phyloP scores from a whole-genome alignment of 1,140 invertebrate genomes.

The Zaprionus capensis region DNA sequence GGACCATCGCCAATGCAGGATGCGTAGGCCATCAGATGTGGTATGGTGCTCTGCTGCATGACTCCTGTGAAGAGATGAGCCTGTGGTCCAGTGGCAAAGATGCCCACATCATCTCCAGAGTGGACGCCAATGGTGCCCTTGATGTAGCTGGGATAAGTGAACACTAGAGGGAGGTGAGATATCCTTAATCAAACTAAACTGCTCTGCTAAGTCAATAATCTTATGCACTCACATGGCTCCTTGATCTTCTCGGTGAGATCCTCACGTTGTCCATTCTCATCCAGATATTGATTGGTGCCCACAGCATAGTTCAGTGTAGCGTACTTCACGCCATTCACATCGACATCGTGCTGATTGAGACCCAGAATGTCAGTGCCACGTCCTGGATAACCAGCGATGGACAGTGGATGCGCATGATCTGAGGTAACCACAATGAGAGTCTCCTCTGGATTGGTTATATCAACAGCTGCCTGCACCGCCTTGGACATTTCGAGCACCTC shows the following conservation, averaged over 20 bases:
- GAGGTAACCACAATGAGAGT: constrained; percentile 89
- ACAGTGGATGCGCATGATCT: constrained; percentile 89
- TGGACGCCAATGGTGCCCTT: constrained; percentile 86
- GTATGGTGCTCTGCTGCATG: constrained; percentile 91
- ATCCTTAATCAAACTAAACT: neutral
- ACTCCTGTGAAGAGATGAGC: constrained; percentile 89
- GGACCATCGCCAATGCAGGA: constrained; percentile 85
- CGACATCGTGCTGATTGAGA: constrained; percentile 61
- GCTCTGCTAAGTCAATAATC: neutral
- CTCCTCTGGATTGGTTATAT: constrained; percentile 86
- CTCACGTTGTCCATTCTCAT: constrained; percentile 61
- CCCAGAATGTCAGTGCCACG: constrained; percentile 89
- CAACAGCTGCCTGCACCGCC: constrained; percentile 87
- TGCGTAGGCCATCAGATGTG: constrained; percentile 90
- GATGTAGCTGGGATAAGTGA: constrained; percentile 84
- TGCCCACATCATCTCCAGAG: constrained; percentile 88
- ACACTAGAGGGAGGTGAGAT: constrained; percentile 47
- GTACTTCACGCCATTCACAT: constrained; percentile 85
- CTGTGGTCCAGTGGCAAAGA: constrained; percentile 87
- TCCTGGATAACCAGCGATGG: constrained; percentile 88
- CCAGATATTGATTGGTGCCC: constrained; percentile 86
- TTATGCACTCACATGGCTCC: constrained; percentile 27
- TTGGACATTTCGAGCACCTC: constrained; percentile 89
- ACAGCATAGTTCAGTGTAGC: constrained; percentile 88
- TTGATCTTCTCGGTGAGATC: constrained; percentile 52